Evolutionary conservation across 2,113 vertebrate species (phyloP), one percentile per base, ranked within the genome.

Genomic region (Chrysemys picta): DNA sequence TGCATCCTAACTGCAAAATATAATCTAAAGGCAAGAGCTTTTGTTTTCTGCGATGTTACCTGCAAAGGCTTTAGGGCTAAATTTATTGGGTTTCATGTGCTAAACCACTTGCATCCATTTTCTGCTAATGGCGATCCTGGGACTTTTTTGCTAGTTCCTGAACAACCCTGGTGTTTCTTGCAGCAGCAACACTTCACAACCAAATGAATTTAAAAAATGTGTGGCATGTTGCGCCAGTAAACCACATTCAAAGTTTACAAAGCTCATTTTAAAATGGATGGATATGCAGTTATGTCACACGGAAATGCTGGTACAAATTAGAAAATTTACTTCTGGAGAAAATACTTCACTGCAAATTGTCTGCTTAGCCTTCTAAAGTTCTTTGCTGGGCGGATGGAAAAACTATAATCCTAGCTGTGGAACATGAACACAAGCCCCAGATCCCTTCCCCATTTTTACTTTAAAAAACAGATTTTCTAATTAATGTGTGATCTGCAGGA

Each of bases 351-450:
- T 17, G 80, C 62, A 45, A 31, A 45, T 87, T n/a, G 10, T 52
- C 85, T 54, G 7, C 42, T 85, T 5, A 29, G 42, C 16, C 6
- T 8, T 24, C 27, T 54, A 38, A 75, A n/a, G 62, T 50, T 57
- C 79, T 56, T 35, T 83, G 47, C 21, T 56, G 38, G 50, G 45
- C 27, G 76, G 69, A 29, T 19, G 24, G 17, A 22, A 31, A 10
- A 45, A 10, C 38, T 2, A 10, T 13, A 22, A 56, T 56, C 82
- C 59, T 29, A 0, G 0, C 50, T 5, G 54, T 0, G n/a, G 6
- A 1, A 1, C 8, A 10, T 38, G 65, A 69, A 69, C 65, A 22
- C 35, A n/a, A 72, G 65, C 35, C 22, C 35, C 35, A 19, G 65
- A 72, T 21, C 8, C 16, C 35, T 38, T 38, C 19, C n/a, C 65